A percentile compares a stretch with the other conserved stretches of the same genome.
These are phyloP conservation scores for Hyaena hyaena DNA, from an alignment of 2,113 vertebrate genomes.

Conservation along the genomic window DNA sequence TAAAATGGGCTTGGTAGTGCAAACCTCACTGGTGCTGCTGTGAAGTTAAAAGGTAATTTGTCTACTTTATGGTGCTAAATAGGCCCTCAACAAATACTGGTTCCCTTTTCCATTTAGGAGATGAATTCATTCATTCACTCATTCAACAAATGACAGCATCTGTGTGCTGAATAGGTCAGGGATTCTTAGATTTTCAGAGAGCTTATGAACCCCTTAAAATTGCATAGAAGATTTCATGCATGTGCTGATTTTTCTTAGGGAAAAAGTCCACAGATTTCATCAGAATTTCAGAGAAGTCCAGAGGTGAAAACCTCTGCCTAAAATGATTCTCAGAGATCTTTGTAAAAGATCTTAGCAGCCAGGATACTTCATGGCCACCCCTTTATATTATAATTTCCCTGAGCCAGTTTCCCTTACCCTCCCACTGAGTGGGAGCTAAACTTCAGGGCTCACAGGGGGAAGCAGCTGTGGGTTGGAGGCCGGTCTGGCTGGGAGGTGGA, in stretches of 20 bases:
- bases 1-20: neutral
- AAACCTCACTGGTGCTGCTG: neutral
- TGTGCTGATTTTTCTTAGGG: neutral
- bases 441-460: neutral
- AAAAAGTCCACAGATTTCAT: neutral
- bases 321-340: neutral
- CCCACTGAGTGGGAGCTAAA: neutral
- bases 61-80: neutral
- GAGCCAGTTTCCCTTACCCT: neutral
- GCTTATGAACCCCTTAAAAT: slow-evolving; percentile 12
- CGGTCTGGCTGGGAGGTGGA: neutral
- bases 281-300: slow-evolving; percentile 16
- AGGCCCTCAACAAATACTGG: neutral
- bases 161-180: neutral
- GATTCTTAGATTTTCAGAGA: slow-evolving; percentile 28
- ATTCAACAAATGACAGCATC: neutral
- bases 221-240: neutral
- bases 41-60: slow-evolving; percentile 14
- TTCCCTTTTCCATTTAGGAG: neutral
- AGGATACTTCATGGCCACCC: neutral
- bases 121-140: neutral
- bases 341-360: neutral
- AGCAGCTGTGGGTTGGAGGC: neutral
- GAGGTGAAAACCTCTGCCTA: neutral
- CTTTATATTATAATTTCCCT: neutral